Conservation (phyloP, 2,888 invertebrate species). For the Neoitamus cyanurus region DNA sequence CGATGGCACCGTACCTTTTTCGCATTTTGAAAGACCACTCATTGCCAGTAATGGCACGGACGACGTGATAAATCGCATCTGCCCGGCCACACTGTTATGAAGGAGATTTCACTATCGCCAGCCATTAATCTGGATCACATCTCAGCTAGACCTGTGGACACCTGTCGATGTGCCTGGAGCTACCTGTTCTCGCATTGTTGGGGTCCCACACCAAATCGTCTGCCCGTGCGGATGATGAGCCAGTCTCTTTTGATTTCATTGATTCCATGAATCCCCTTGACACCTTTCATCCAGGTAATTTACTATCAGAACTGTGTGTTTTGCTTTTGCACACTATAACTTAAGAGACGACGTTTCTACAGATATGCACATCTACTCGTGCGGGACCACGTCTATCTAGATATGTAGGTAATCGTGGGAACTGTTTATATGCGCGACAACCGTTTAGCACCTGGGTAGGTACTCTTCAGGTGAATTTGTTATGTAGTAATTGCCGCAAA, state of each 20-base stretch:
- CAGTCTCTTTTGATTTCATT: background rate
- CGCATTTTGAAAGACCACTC: slow-evolving; percentile 21
- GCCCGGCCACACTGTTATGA: background rate
- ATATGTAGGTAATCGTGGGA: background rate
- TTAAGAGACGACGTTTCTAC: background rate
- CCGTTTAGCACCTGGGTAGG: background rate
- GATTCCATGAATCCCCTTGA: background rate
- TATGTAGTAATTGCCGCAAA: background rate
- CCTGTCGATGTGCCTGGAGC: slow-evolving; percentile 1
- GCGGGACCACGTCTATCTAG: background rate
- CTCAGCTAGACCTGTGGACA: background rate
- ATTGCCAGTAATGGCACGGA: slow-evolving; percentile 4
- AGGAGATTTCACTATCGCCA: background rate
- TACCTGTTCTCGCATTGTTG: background rate
- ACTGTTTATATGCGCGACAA: background rate
- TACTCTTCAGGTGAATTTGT: background rate
- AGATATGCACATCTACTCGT: background rate
- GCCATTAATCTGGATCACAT: slow-evolving; percentile 25
- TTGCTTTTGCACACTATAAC: background rate
- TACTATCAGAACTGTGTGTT: background rate
- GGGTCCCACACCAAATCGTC: background rate
- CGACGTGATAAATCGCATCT: slow-evolving; percentile 18
- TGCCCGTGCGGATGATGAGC: background rate
- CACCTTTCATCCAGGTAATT: slow-evolving; percentile 24
- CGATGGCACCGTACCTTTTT: slow-evolving; percentile 6